Base-by-base conservation (phyloP, 2,797 vertebrate species). In the Thamnophis elegans region DNA sequence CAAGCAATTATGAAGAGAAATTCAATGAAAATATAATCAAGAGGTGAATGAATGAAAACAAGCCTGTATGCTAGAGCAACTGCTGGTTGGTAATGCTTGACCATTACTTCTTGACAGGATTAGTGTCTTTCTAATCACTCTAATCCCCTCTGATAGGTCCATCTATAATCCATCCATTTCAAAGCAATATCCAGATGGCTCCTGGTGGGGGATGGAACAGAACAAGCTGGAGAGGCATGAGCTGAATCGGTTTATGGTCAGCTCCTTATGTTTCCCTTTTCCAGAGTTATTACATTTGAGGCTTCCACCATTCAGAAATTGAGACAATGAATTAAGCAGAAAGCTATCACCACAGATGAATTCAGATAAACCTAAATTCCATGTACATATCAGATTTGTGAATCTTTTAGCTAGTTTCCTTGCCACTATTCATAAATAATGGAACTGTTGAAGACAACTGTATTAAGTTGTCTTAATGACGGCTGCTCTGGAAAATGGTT, bases 71-170 rank as follows among this genome's bases (percentile, higher is more conserved):
- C 94, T 96, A 93, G 95, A 96, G 94, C 94, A 94, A 95, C 95
- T 95, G 96, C 4, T 95, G 93, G 94, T 96, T 94, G 90, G 95
- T 97, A 97, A 96, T 96, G 94, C 96, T 96, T 97, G 95, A 95
- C 96, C 95, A 95, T 96, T 95, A 92, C 96, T 96, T 95, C 96
- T 96, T 97, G 95, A 95, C 95, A 96, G 88, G 94, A 97, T 97
- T 97, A 97, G 96, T 95, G 95, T 95, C 95, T 93, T 95, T 96
- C 94, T 98, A 96, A 95, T 97, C 97, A 96, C 95, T 89, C 78
- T 96, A 97, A 95, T 97, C 97, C 95, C 95, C 94, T 96, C 96
- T 95, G 97, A 97, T 96, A 97, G 96, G 95, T 97, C 97, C 95
- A 97, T 97, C 97, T 95, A 95, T 97, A 97, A 97, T 97, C 96